phyloP scores from a whole-genome alignment of 2,113 vertebrate species.

The Lampris megalopsis region DNA sequence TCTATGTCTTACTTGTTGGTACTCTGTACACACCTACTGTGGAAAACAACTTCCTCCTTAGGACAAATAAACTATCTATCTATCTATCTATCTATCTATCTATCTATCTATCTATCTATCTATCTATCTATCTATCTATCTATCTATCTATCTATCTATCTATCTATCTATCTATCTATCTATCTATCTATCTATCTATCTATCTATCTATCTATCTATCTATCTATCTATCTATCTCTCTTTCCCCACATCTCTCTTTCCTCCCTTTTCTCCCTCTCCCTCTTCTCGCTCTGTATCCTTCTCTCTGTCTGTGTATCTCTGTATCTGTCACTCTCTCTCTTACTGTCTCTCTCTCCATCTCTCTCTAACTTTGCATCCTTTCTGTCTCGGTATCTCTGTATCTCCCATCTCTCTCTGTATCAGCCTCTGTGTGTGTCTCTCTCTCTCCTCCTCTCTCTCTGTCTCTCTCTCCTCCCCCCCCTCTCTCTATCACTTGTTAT shows the following conservation, averaged over 20 bases:
- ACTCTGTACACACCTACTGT: too few species aligned
- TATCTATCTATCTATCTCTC: neutral
- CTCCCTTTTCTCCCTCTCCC: neutral
- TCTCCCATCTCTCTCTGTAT: too few species aligned
- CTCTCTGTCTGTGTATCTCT: too few species aligned
- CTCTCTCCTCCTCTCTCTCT: neutral
- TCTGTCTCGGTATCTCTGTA: too few species aligned
- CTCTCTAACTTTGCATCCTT: neutral
- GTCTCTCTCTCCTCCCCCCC: neutral
- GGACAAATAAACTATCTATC: too few species aligned
- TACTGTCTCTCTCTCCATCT: neutral
- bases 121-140: too few species aligned
- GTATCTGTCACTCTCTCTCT: neutral
- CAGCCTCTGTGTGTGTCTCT: too few species aligned
- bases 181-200: slow-evolving; percentile 8
- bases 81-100: too few species aligned
- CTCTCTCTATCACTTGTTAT: neutral
- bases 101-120: too few species aligned
- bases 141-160: too few species aligned
- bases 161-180: neutral
- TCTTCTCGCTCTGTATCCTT: neutral
- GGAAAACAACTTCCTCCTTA: too few species aligned
- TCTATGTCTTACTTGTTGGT: too few species aligned
- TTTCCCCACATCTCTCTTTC: neutral
- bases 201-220: neutral